Conservation (phyloP, 1,140 invertebrate genomes). For the Venustaconcha ellipsiformis region DNA sequence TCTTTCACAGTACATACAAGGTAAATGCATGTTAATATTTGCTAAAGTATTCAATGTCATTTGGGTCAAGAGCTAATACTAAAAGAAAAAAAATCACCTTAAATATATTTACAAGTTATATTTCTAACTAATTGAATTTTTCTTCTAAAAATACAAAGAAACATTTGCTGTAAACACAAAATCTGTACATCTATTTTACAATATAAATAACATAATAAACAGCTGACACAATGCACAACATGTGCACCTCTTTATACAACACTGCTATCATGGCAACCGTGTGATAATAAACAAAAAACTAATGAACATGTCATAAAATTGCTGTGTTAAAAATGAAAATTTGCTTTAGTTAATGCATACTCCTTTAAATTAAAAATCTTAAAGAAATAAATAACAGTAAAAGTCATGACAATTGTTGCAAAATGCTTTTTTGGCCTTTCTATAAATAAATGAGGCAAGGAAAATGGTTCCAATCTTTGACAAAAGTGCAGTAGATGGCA, state of each 20-base stretch:
- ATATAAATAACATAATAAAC: conserved; percentile 34
- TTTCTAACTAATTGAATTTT: conserved; percentile 17
- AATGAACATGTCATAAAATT: neutral
- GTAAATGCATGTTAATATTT: conserved; percentile 21
- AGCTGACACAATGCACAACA: conserved; percentile 26
- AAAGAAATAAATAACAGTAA: too few species aligned
- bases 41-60: conserved; percentile 22
- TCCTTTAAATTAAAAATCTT: neutral
- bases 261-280: neutral
- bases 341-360: neutral
- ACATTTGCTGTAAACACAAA: conserved; percentile 9
- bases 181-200: conserved; percentile 26
- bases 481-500: too few species aligned
- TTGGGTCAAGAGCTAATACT: neutral
- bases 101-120: conserved; percentile 9
- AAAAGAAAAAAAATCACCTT: neutral
- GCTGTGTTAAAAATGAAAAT: neutral
- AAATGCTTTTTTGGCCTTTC: too few species aligned
- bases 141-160: conserved; percentile 26
- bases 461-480: too few species aligned
- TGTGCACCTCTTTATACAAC: neutral
- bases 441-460: too few species aligned
- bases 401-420: too few species aligned
- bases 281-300: neutral
- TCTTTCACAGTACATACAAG: conserved; percentile 3